Evolutionary conservation across 1,140 invertebrate species (phyloP), one percentile per base, ranked within the genome.

Genomic region (Trypoxylus dichotomus): DNA sequence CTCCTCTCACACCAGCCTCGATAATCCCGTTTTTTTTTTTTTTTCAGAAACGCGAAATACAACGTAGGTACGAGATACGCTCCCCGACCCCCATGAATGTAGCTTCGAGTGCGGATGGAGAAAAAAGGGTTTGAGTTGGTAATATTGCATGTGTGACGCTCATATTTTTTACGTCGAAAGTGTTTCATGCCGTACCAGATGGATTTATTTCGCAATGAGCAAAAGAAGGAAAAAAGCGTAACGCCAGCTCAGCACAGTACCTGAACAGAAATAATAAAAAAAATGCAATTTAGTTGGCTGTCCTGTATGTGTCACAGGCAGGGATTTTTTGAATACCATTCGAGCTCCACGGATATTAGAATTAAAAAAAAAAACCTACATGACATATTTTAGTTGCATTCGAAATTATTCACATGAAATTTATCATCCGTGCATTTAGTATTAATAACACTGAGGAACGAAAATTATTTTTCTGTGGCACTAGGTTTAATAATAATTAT

Each of bases 1-100:
- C 60, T 68, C 60, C 15, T 54, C 47, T 19, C 47, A 54, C 47
- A 54, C 47, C 60, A 68, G 19, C 21, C 11, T 24, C 60, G 60
- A 68, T 68, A 68, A 68, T 68, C 60, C 60, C 60, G 60, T 68
- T 68, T 68, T 68, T 68, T 68, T 68, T 68, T 68, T 54, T 54
- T 54, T 54, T 54, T 54, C 47, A 68, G 60, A 27, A 68, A 68
- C 60, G 60, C 27, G 60, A 24, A 68, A 68, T 24, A 68, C 47
- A 54, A 54, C 60, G 60, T 68, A 27, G 47, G 47, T 54, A 24
- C 60, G 60, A 68, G 60, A 68, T 68, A 68, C 15, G 24, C 24
- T 24, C 27, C 60, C 60, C 27, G 47, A 54, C 60, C 60, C 60
- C 60, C 10, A 29, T 29, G 60, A 29, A 54, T 54, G 47, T 54